These are phyloP conservation scores for Haplotaxodon microlepis DNA, from an alignment of 2,113 vertebrate species.

Conservation along the genomic window DNA sequence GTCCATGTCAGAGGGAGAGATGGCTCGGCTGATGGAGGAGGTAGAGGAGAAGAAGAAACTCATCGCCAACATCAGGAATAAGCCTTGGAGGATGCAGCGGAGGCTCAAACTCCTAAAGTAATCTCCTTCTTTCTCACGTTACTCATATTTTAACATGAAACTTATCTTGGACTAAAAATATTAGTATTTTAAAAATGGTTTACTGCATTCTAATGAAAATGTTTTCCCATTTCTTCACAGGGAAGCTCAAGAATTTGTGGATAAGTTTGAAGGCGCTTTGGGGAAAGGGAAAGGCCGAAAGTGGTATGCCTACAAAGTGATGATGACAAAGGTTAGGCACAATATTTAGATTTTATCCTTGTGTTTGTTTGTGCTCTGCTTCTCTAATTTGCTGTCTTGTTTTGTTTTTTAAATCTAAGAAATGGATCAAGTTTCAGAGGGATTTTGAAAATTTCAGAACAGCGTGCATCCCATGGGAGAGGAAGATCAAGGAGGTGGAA, in stretches of 20 bases:
- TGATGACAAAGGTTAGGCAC: constrained; percentile 87
- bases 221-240: constrained; percentile 56
- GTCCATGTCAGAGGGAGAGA: constrained; percentile 87
- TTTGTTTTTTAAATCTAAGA: constrained; percentile 66
- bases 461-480: constrained; percentile 97
- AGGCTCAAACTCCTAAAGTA: constrained; percentile 84
- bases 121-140: background rate
- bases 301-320: constrained; percentile 90
- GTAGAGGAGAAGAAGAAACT: constrained; percentile 97
- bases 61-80: constrained; percentile 85
- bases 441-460: constrained; percentile 97
- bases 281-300: constrained; percentile 93
- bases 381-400: background rate
- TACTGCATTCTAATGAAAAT: background rate
- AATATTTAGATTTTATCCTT: background rate
- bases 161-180: background rate
- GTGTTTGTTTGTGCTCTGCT: background rate
- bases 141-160: background rate
- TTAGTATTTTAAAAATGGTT: background rate
- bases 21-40: constrained; percentile 81
- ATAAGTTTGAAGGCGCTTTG: constrained; percentile 95
- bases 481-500: constrained; percentile 98
- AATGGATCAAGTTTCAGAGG: constrained; percentile 98
- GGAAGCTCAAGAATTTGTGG: constrained; percentile 91
- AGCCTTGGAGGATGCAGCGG: constrained; percentile 92